These are phyloP conservation scores for Pollicipes pollicipes DNA, from an alignment of 1,140 invertebrate species.

Conservation along the genomic window DNA sequence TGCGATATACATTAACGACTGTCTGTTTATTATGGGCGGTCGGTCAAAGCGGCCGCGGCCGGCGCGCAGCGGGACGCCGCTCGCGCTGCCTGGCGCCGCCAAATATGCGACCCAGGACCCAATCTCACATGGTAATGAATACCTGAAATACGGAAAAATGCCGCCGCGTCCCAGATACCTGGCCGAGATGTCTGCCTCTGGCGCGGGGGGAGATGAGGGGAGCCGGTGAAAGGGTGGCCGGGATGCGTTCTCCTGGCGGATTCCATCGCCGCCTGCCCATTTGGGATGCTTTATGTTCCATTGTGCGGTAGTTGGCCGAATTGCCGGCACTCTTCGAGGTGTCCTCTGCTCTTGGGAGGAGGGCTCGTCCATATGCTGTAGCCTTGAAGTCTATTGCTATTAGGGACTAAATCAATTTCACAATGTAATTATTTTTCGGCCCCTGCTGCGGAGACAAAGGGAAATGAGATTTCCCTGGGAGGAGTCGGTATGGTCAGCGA, in stretches of 20 bases:
- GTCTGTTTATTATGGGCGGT: neutral
- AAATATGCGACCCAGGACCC: neutral
- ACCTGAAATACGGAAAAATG: slow-evolving; percentile 1
- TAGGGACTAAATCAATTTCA: neutral
- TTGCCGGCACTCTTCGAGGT: neutral
- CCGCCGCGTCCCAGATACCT: too few species aligned
- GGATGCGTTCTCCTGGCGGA: too few species aligned
- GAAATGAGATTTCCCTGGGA: neutral
- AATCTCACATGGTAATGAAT: neutral
- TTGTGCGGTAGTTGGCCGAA: neutral
- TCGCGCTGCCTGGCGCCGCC: too few species aligned
- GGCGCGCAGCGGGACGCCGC: neutral
- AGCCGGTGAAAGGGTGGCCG: neutral
- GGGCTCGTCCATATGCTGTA: neutral
- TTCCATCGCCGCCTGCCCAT: neutral
- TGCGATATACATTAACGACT: neutral
- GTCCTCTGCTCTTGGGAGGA: neutral
- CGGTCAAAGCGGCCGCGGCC: neutral
- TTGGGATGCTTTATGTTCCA: neutral
- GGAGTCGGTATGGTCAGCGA: neutral
- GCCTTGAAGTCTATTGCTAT: neutral
- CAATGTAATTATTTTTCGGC: neutral
- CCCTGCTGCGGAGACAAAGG: neutral
- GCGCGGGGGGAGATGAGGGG: neutral
- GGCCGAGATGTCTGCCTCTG: neutral